These are phyloP conservation scores for Phalera bucephala DNA, from an alignment of 2,888 invertebrate species.

Conservation along the genomic window DNA sequence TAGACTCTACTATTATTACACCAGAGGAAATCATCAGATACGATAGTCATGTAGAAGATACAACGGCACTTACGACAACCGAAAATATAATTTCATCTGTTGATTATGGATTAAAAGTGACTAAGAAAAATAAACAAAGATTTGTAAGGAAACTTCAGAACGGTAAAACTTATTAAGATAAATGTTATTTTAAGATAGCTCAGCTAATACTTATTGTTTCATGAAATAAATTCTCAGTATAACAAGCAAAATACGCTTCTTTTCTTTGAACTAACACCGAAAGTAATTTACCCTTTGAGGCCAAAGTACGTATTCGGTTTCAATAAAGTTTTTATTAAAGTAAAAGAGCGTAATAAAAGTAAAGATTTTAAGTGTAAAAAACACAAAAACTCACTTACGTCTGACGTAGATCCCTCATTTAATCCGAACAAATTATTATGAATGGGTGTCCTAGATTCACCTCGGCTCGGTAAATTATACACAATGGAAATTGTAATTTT, in stretches of 20 bases:
- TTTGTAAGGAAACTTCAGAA: slow-evolving; percentile 34
- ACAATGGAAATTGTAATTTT: slow-evolving; percentile 32
- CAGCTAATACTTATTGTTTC: background rate
- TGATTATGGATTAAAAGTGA: slow-evolving; percentile 17
- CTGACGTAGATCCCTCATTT: background rate
- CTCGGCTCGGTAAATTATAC: slow-evolving; percentile 21
- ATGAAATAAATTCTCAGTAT: background rate
- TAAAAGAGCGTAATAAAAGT: too few species aligned
- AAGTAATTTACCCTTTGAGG: background rate
- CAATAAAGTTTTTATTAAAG: too few species aligned
- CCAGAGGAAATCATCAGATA: too few species aligned
- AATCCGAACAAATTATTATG: slow-evolving; percentile 1
- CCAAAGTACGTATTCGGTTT: background rate
- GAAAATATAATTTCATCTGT: slow-evolving; percentile 3
- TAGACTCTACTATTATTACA: slow-evolving; percentile 6
- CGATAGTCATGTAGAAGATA: slow-evolving; percentile 1
- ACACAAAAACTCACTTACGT: background rate
- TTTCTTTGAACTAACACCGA: too few species aligned
- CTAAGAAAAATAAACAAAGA: slow-evolving; percentile 41
- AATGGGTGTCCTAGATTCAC: slow-evolving; percentile 13
- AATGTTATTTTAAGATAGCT: background rate
- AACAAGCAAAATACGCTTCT: too few species aligned
- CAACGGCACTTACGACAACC: slow-evolving; percentile 2
- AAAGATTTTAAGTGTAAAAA: background rate
- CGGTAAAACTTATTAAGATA: slow-evolving; percentile 32